Conservation (phyloP, 37 sponge, comb jelly and placozoan species). For the Ephydatia muelleri region DNA sequence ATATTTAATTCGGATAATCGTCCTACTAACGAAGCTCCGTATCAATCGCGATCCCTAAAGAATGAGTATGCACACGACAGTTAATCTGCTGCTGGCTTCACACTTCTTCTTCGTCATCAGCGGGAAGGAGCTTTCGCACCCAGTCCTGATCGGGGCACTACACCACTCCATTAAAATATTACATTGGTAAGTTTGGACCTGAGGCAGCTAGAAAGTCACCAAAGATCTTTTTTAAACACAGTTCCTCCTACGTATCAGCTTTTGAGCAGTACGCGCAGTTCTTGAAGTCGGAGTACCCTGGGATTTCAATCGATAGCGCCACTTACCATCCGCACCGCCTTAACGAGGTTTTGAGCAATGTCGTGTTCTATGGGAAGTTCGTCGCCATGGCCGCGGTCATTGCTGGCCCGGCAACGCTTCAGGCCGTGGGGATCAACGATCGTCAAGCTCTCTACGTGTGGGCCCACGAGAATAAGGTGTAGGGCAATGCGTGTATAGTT, state of each 20-base stretch:
- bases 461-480: slow-evolving; percentile 86
- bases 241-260: slow-evolving; percentile 19
- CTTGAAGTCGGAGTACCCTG: slow-evolving; percentile 70
- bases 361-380: slow-evolving; percentile 53
- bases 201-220: too few species aligned
- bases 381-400: slow-evolving; percentile 35
- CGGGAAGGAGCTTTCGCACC: background rate
- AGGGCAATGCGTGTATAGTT: background rate
- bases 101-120: background rate
- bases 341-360: slow-evolving; percentile 44
- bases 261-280: slow-evolving; percentile 81
- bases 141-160: background rate
- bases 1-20: background rate
- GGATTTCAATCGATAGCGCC: slow-evolving; percentile 62
- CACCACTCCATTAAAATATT: background rate
- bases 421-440: slow-evolving; percentile 47
- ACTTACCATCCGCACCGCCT: slow-evolving; percentile 77
- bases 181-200: background rate
- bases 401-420: slow-evolving; percentile 56
- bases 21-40: too few species aligned
- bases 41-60: background rate
- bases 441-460: slow-evolving; percentile 61
- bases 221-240: background rate
- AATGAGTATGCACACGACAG: background rate
- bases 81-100: background rate